Conservation (phyloP, 2,113 vertebrate genomes). For the Telmatochromis bifrenatus region DNA sequence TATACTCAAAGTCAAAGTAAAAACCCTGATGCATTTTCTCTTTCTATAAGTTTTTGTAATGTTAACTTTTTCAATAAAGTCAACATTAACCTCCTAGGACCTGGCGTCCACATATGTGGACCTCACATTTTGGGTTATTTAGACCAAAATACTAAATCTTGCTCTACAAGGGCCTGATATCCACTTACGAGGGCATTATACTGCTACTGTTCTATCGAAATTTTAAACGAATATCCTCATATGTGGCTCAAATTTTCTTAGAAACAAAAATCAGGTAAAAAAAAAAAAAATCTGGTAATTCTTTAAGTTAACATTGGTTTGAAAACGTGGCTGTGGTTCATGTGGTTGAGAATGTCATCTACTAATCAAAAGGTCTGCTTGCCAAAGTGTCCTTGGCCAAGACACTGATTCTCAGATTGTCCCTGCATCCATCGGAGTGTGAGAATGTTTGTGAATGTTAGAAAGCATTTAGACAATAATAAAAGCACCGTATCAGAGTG, state of each 20-base stretch:
- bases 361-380: not conserved
- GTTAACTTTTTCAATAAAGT: not conserved
- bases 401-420: not conserved
- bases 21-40: not conserved
- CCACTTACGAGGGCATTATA: rapidly evolving
- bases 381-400: not conserved
- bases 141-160: not conserved
- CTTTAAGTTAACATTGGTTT: not conserved
- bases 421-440: not conserved
- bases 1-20: not conserved
- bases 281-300: rapidly evolving
- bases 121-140: not conserved
- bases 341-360: not conserved
- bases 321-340: not conserved
- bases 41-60: not conserved
- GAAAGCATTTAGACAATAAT: not conserved
- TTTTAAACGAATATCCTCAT: not conserved
- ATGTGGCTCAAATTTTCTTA: not conserved
- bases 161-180: not conserved
- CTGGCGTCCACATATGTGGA: not conserved
- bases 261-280: not conserved
- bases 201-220: rapidly evolving
- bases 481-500: rapidly evolving
- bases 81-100: not conserved
- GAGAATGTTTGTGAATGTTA: not conserved